Base-by-base conservation (phyloP, 2,797 vertebrate species). In the Gouania willdenowi region DNA sequence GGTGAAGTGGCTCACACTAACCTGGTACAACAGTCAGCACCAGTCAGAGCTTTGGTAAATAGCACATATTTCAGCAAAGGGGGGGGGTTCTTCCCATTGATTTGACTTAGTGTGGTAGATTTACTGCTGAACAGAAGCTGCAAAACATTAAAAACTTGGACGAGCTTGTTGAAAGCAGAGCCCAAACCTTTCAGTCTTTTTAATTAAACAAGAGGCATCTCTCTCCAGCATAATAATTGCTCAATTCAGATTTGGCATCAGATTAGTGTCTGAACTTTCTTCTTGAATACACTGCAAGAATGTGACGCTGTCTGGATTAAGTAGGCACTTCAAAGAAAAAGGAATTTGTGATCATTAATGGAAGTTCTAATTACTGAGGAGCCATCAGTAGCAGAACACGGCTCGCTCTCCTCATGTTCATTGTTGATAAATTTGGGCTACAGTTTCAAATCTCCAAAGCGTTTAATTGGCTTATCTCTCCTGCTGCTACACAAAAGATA, bases 331-430 rank as follows among this genome's bases (percentile, higher is more conserved):
- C 71, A 81, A 86, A 82, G 75, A 53, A 40, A 28, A 62, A 54
- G 28, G 56, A 82, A 75, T 86, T 74, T 72, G 71, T 72, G 79
- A 83, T 84, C 69, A 74, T 86, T 82, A 84, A 81, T 66, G 68
- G 48, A 80, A 48, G 47, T 79, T 71, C 70, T 85, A 84, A 87
- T 87, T 87, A 82, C 76, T 44, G 60, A 75, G 45, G 47, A 84
- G 66, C 55, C 64, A 75, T 68, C 67, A 77, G 74, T 67, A 67
- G 69, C 59, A 41, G 48, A 49, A 51, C 55, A 58, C 43, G 39
- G 34, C 51, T 26, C 28, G 59, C 50, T 66, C 70, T 61, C 10
- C 2, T 40, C 34, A 33, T 17, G 58, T 77, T 80, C 62, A 81
- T 83, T 71, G 77, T 77, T 87, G 82, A 80, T 72, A 66, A 78